Evolutionary conservation across 1,140 invertebrate genomes (phyloP), one percentile per base, ranked within the genome.

Genomic region (Pemphigus obesinymphae): DNA sequence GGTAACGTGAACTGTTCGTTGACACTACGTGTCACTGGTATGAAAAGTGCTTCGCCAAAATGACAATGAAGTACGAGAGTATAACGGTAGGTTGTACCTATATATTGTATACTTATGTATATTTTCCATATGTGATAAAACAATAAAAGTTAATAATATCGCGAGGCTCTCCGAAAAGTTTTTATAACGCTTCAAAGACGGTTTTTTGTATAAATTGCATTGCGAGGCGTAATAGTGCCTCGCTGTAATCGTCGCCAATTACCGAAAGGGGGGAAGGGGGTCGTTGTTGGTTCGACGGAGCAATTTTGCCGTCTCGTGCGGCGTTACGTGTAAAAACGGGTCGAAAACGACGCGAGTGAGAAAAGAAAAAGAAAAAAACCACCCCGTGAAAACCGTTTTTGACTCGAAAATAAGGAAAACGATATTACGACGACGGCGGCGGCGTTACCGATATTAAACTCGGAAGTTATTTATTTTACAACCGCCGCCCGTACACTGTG

Each of bases 401-500:
- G 34, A 58, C 23, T n/a, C n/a, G 50, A 76, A 53, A 55, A 43
- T 76, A 76, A 78, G 26, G 7, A 45, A 73, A 48, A 48, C 70
- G 70, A 50, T 73, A 73, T 73, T 73, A 73, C 26, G 11, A 23
- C n/a, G 48, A 48, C 43, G 40, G 34, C 50, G 20, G 8, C 20
- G 23, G 15, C 76, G 55, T 80, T 80, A 23, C 34, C 53, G 55
- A 78, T 80, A 80, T 80, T 80, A 80, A 80, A 80, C 31, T 40
- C 17, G 26, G n/a, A 26, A 58, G 40, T 61, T 43, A 37, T 80
- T 80, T 80, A 80, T 80, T 80, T 80, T 80, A 61, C 76, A 80
- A 80, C 53, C 76, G 15, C 11, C n/a, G n/a, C 11, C 23, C 1
- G 7, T n/a, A 23, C 5, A 10, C 31, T n/a, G 37, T 2, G 20